These are phyloP conservation scores for Drosophila meridionalis DNA, from an alignment of 2,888 invertebrate species.

Conservation along the genomic window DNA sequence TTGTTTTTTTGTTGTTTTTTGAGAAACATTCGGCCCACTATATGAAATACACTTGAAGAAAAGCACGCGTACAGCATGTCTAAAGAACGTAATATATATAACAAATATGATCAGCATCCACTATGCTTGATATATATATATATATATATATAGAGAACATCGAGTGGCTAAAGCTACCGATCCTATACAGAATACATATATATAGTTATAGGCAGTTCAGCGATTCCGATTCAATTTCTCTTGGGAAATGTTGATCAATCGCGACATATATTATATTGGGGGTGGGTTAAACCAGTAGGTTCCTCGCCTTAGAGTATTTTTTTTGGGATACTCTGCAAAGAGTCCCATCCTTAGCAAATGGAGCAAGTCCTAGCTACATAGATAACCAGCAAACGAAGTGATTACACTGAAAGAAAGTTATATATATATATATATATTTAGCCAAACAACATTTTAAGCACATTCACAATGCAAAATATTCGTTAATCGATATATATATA, in stretches of 20 bases:
- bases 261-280: constrained; percentile 24
- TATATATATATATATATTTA: neutral
- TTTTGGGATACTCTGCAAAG: constrained; percentile 14
- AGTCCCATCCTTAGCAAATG: constrained; percentile 11
- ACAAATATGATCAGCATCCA: constrained; percentile 9
- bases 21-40: neutral
- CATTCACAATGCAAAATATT: constrained; percentile 31
- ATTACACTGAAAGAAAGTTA: constrained; percentile 13
- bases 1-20: constrained; percentile 35
- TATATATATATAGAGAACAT: constrained; percentile 3
- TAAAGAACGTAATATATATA: constrained; percentile 1
- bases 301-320: constrained; percentile 11
- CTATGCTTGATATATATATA: constrained; percentile 4
- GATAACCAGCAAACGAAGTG: constrained; percentile 13
- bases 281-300: constrained; percentile 29
- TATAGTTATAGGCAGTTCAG: constrained; percentile 19
- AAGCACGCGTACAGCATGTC: constrained; percentile 5
- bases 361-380: constrained; percentile 25
- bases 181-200: constrained; percentile 7
- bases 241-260: constrained; percentile 29
- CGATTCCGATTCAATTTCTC: constrained; percentile 24
- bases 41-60: constrained; percentile 6
- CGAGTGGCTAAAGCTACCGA: constrained; percentile 3
- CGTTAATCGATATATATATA: constrained; percentile 21
- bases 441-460: constrained; percentile 21